These are phyloP conservation scores for Pantelozetes paolii DNA, from an alignment of 2,888 invertebrate genomes.

Conservation along the genomic window DNA sequence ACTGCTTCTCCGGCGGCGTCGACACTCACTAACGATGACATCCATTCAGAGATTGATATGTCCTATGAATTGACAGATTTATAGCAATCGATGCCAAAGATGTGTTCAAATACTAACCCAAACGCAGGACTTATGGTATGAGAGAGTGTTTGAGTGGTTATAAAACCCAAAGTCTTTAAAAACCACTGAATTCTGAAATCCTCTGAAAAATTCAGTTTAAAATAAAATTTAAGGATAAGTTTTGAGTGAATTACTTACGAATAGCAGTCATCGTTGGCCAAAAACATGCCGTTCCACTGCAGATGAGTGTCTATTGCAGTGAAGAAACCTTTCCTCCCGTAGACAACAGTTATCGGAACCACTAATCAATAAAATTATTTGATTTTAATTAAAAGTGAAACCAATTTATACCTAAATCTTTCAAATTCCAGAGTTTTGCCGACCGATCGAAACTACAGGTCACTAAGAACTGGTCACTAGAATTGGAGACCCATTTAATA, in stretches of 20 bases:
- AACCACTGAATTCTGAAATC: conserved; percentile 51
- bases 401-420: conserved; percentile 51
- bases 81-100: conserved; percentile 1
- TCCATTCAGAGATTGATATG: conserved; percentile 55
- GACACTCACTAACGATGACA: conserved; percentile 57
- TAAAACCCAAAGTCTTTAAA: conserved; percentile 51
- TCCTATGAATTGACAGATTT: conserved; percentile 34
- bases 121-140: conserved; percentile 44
- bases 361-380: too few species aligned
- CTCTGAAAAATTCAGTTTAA: conserved; percentile 47
- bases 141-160: conserved; percentile 52
- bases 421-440: conserved; percentile 47
- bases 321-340: conserved; percentile 56
- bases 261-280: conserved; percentile 49
- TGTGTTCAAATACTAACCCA: conserved; percentile 50
- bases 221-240: not conserved
- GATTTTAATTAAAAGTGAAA: too few species aligned
- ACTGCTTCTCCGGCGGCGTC: conserved; percentile 55
- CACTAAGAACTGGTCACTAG: conserved; percentile 41
- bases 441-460: conserved; percentile 43
- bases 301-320: conserved; percentile 57
- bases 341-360: conserved; percentile 52
- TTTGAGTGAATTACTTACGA: conserved; percentile 43
- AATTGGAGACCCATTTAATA: conserved; percentile 50
- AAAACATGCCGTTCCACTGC: conserved; percentile 56